These are phyloP conservation scores for Dolichoris vasculosae DNA, from an alignment of 1,140 invertebrate genomes.

Conservation along the genomic window DNA sequence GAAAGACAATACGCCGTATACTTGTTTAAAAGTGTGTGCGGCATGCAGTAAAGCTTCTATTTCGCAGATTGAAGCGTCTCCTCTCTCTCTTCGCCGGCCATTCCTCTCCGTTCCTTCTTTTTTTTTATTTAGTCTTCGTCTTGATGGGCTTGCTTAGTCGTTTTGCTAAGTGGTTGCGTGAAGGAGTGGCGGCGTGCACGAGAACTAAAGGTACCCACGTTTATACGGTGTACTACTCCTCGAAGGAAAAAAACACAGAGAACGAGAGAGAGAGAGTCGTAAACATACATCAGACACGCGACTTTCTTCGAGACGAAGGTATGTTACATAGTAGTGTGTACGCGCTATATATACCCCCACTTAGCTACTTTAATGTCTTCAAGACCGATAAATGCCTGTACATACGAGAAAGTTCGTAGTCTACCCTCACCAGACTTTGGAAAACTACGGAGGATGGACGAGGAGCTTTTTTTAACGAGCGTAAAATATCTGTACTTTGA, in stretches of 20 bases:
- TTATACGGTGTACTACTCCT: not conserved
- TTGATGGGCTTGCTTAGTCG: slow-evolving; percentile 43
- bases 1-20: slow-evolving; percentile 25
- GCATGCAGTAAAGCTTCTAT: slow-evolving; percentile 40
- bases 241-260: not conserved
- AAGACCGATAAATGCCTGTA: slow-evolving; percentile 27
- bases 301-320: slow-evolving; percentile 21
- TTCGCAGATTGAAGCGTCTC: slow-evolving; percentile 45
- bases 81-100: not conserved
- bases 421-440: not conserved
- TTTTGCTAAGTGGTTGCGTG: slow-evolving; percentile 49
- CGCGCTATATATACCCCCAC: not conserved
- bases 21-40: slow-evolving; percentile 9
- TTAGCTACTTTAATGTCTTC: slow-evolving; percentile 43
- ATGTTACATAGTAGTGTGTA: not conserved
- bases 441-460: not conserved
- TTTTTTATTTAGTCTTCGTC: slow-evolving; percentile 34
- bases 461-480: slow-evolving; percentile 8
- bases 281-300: slow-evolving; percentile 47
- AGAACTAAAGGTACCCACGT: not conserved
- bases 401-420: not conserved
- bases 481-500: slow-evolving; percentile 25
- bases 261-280: slow-evolving; percentile 23
- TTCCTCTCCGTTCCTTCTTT: not conserved
- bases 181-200: slow-evolving; percentile 24